phyloP scores from a whole-genome alignment of 2,888 invertebrate genomes.

The Calameuta filiformis region DNA sequence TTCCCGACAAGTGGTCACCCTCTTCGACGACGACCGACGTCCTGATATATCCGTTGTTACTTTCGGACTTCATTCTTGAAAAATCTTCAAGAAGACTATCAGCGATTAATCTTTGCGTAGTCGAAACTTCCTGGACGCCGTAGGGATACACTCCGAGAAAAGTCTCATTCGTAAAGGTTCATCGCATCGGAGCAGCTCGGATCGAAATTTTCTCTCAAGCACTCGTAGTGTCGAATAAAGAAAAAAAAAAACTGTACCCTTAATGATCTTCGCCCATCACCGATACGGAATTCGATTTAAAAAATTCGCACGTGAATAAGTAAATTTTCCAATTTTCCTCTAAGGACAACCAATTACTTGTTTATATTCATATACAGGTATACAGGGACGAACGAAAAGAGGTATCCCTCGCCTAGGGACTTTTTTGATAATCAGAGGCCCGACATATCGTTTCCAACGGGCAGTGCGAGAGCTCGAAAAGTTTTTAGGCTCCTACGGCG shows the following conservation, averaged over 20 bases:
- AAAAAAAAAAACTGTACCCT: neutral
- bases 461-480: neutral
- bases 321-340: neutral
- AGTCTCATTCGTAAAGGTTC: neutral
- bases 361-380: neutral
- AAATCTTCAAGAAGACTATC: neutral
- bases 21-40: slow-evolving; percentile 49
- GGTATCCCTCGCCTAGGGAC: neutral
- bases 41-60: slow-evolving; percentile 57
- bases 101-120: neutral
- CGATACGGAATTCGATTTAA: neutral
- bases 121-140: neutral
- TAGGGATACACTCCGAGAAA: neutral
- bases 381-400: neutral
- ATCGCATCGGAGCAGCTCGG: neutral
- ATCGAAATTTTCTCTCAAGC: neutral
- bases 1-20: slow-evolving; percentile 45
- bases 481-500: neutral
- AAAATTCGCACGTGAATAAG: neutral
- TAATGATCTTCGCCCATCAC: neutral
- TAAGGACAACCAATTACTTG: neutral
- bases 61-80: slow-evolving; percentile 48
- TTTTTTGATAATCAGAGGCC: neutral
- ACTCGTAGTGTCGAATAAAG: neutral
- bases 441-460: neutral